Base-by-base conservation (phyloP, 2,797 vertebrate genomes). In the Melanotaenia nigrans region DNA sequence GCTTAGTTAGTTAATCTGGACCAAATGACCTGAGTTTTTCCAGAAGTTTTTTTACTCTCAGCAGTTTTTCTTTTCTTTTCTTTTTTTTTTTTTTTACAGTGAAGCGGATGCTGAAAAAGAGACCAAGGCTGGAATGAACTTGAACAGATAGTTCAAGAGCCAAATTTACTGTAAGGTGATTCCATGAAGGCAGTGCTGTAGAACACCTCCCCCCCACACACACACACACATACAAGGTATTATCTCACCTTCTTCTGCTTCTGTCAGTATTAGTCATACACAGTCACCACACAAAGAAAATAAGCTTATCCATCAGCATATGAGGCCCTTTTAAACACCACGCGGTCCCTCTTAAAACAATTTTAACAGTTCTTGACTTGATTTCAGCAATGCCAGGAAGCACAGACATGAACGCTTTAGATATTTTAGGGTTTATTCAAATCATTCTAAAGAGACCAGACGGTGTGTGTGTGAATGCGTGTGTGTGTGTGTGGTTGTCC, bases 261-360 rank as follows among this genome's bases (percentile, higher is more conserved):
- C 73, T 74, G 87, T 88, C 76, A 88, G 76, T 65, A 53, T 85
- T 82, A 85, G 79, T 90, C 85, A 86, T 73, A 68, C 45, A 53
- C 57, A 86, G 75, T 77, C 71, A 68, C 71, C 4, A 20, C 58
- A 81, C 82, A 85, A 85, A 88, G 82, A 68, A 84, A 89, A 83
- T 82, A 75, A 75, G 81, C 75, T 65, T 30, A 69, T 94, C 90
- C 92, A 85, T 93, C 92, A 91, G 60, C 84, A 78, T 47, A 71
- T 14, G 42, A 84, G 77, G 84, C 77, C 78, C 89, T 87, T 91
- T 83, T 90, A 83, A 93, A 89, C 87, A 87, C 57, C 42, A 61
- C 75, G 22, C 82, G 56, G 73, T 81, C 81, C 74, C 89, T 88
- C 89, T 91, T 86, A 89, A 88, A 91, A 87, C 90, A 87, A 87